Percentiles rank a stretch among this genome's conserved stretches.
Conservation (phyloP, 2,888 invertebrate genomes). For the Onthophagus sagittarius region DNA sequence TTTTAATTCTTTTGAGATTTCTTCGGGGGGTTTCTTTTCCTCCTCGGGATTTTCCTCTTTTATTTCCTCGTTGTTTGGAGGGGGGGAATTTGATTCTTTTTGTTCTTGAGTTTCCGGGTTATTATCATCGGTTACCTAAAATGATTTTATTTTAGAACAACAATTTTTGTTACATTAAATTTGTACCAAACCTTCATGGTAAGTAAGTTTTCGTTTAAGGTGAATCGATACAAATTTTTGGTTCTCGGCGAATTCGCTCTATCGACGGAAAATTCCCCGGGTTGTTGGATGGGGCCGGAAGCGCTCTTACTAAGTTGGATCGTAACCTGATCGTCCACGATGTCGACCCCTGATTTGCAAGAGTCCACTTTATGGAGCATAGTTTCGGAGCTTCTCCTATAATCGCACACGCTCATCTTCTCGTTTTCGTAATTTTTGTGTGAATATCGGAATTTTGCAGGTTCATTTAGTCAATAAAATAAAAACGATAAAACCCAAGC, state of each 20-base stretch:
- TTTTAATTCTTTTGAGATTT: not conserved
- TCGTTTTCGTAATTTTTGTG: not conserved
- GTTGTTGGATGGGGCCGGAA: not conserved
- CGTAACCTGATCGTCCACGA: not conserved
- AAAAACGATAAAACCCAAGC: not conserved
- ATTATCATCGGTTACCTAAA: not conserved
- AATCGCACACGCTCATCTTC: not conserved
- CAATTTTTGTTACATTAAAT: not conserved
- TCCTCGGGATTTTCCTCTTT: not conserved
- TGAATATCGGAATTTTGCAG: not conserved
- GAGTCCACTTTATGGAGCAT: not conserved
- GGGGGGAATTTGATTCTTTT: not conserved
- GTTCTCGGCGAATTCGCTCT: not conserved
- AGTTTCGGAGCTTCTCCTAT: not conserved
- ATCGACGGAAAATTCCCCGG: not conserved
- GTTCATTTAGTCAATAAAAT: not conserved
- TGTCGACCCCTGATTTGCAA: not conserved
- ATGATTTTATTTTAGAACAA: no score
- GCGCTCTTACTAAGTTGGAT: not conserved
- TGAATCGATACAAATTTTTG: slow-evolving; percentile 2
- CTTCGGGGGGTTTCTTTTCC: not conserved
- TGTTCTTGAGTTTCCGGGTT: not conserved
- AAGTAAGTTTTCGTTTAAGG: not conserved
- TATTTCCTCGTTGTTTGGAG: not conserved
- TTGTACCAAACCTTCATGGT: not conserved